Conservation (phyloP, 2,888 invertebrate species). For the Fragum whitleyi region DNA sequence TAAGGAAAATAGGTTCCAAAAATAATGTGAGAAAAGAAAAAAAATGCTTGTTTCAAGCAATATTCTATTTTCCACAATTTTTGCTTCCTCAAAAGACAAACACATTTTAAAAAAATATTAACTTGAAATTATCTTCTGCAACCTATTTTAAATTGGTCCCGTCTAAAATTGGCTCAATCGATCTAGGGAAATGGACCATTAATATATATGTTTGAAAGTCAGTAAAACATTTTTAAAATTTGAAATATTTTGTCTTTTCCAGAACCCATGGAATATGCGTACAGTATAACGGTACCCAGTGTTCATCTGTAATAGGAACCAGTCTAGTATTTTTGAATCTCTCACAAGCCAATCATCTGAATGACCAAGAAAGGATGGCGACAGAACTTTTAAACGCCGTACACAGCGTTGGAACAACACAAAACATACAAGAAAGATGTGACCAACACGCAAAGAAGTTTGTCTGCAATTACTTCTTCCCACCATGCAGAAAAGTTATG, state of each 20-base stretch:
- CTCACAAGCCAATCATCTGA: constrained; percentile 54
- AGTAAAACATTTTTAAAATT: too few species aligned
- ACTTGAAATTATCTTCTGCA: too few species aligned
- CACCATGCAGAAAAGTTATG: constrained; percentile 88
- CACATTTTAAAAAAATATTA: too few species aligned
- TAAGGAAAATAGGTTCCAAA: too few species aligned
- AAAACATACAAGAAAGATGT: constrained; percentile 86
- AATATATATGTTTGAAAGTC: too few species aligned
- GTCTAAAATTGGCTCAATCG: too few species aligned
- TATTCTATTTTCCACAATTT: too few species aligned
- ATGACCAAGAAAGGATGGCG: constrained; percentile 69
- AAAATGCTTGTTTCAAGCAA: too few species aligned
- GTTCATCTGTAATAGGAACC: constrained; percentile 69
- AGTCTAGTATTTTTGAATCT: constrained; percentile 67
- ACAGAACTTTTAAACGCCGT: constrained; percentile 69
- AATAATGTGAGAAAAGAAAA: too few species aligned
- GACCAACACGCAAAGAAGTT: constrained; percentile 94
- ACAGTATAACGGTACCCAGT: constrained; percentile 77
- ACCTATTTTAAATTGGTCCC: too few species aligned
- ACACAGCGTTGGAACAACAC: constrained; percentile 47
- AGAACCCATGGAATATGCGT: constrained; percentile 69
- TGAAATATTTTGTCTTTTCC: constrained; percentile 45
- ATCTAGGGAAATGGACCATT: too few species aligned
- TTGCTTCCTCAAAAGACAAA: too few species aligned
- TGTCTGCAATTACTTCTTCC: constrained; percentile 96